Conservation (phyloP, 2,797 vertebrate genomes). For the Aselliscus stoliczkanus region DNA sequence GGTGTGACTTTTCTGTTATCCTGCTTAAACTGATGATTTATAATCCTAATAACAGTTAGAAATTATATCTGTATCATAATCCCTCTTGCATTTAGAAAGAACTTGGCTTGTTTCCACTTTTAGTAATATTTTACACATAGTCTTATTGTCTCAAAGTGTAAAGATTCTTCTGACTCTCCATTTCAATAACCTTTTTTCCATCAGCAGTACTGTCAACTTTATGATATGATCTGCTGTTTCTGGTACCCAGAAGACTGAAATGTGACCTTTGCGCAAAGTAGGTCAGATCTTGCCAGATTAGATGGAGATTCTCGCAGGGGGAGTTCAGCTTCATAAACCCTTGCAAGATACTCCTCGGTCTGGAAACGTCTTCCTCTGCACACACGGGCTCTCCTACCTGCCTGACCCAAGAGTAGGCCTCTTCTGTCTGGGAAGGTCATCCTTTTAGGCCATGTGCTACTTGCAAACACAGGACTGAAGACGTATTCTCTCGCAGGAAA, state of each 20-base stretch:
- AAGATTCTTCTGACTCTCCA: neutral
- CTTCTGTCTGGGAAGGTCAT: neutral
- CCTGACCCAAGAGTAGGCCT: neutral
- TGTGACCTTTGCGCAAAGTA: neutral
- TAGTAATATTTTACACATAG: neutral
- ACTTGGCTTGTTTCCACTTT: neutral
- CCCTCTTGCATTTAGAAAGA: neutral
- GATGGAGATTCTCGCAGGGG: neutral
- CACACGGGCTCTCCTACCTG: neutral
- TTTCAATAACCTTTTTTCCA: neutral
- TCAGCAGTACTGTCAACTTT: neutral
- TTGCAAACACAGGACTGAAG: neutral
- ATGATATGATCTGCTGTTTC: neutral
- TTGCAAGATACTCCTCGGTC: neutral
- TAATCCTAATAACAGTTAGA: neutral
- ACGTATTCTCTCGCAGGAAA: neutral
- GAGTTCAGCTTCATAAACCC: neutral
- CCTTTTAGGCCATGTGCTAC: neutral
- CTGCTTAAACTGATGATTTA: neutral
- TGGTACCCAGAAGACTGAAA: slow-evolving; percentile 1
- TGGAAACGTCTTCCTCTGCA: neutral
- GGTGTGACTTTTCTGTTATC: slow-evolving; percentile 3
- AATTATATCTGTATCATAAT: neutral
- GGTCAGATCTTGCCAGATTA: slow-evolving; percentile 12
- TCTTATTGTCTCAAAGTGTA: neutral